phyloP scores from a whole-genome alignment of 2,888 invertebrate genomes.

The Coremacera marginata region DNA sequence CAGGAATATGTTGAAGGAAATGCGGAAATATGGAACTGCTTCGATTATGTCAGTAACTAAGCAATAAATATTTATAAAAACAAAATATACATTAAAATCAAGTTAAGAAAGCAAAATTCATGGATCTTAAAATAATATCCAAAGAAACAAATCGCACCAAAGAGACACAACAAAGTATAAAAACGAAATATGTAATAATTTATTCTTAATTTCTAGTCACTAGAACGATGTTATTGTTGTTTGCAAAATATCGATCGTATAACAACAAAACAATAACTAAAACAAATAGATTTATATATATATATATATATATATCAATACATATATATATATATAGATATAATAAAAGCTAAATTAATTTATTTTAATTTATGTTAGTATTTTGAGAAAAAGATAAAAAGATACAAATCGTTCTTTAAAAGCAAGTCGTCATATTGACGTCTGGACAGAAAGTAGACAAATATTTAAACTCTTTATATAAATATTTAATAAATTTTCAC shows the following conservation, averaged over 20 bases:
- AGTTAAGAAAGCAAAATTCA: neutral
- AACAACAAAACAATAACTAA: constrained; percentile 15
- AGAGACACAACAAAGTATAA: constrained; percentile 18
- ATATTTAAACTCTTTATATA: neutral
- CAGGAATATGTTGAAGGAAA: neutral
- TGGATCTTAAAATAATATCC: neutral
- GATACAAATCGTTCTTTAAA: neutral
- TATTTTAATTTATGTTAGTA: constrained; percentile 6
- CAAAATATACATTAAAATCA: constrained; percentile 11
- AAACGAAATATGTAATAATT: constrained; percentile 10
- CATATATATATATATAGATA: constrained; percentile 2
- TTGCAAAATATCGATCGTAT: neutral
- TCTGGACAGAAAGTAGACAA: neutral
- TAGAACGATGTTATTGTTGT: constrained; percentile 4
- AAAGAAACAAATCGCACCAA: constrained; percentile 12
- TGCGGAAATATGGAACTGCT: neutral
- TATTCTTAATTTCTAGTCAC: constrained; percentile 27
- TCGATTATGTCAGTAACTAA: constrained; percentile 30
- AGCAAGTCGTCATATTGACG: constrained; percentile 29
- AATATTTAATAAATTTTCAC: constrained; percentile 16
- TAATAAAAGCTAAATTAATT: constrained; percentile 5
- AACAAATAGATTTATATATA: constrained; percentile 2
- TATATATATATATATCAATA: constrained; percentile 9
- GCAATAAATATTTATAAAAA: constrained; percentile 33
- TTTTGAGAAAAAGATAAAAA: neutral